phyloP scores from a whole-genome alignment of 2,888 invertebrate genomes.

The Drosophila mulleri region DNA sequence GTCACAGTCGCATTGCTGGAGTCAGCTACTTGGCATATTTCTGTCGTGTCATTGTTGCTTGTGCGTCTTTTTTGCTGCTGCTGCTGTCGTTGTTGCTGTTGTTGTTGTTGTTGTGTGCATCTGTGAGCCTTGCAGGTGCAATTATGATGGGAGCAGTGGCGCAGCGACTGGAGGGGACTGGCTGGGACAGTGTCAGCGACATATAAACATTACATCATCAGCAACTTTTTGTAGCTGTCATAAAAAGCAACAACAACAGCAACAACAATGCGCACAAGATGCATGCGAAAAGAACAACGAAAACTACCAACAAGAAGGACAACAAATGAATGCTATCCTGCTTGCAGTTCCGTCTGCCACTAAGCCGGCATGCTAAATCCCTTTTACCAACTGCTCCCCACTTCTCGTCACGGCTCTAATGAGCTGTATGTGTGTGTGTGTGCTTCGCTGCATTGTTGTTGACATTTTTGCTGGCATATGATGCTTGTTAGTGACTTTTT shows the following conservation, averaged over 20 bases:
- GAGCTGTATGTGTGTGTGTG: slow-evolving; percentile 49
- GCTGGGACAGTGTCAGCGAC: slow-evolving; percentile 72
- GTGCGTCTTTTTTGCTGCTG: slow-evolving; percentile 67
- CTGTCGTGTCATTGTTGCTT: slow-evolving; percentile 76
- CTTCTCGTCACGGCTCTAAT: slow-evolving; percentile 66
- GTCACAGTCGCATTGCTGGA: slow-evolving; percentile 48
- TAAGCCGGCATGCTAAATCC: slow-evolving; percentile 77
- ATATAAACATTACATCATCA: slow-evolving; percentile 79
- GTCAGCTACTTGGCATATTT: slow-evolving; percentile 78
- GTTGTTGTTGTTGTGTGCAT: slow-evolving; percentile 58
- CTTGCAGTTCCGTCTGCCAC: slow-evolving; percentile 75
- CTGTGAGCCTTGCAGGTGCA: slow-evolving; percentile 79
- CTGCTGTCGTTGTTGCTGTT: slow-evolving; percentile 25
- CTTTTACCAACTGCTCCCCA: slow-evolving; percentile 16
- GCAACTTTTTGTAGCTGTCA: slow-evolving; percentile 78
- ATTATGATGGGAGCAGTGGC: slow-evolving; percentile 58
- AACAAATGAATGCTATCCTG: slow-evolving; percentile 76
- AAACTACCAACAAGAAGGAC: slow-evolving; percentile 48
- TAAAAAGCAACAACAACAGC: slow-evolving; percentile 57
- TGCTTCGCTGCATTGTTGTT: slow-evolving; percentile 70
- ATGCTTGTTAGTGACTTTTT: slow-evolving; percentile 79
- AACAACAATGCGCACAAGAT: slow-evolving; percentile 44
- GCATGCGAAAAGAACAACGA: slow-evolving; percentile 52
- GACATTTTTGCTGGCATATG: slow-evolving; percentile 81
- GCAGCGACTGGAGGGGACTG: background rate